Evolutionary conservation across 2,888 invertebrate species (phyloP).

Genomic region (Drosophila multiciliata): DNA sequence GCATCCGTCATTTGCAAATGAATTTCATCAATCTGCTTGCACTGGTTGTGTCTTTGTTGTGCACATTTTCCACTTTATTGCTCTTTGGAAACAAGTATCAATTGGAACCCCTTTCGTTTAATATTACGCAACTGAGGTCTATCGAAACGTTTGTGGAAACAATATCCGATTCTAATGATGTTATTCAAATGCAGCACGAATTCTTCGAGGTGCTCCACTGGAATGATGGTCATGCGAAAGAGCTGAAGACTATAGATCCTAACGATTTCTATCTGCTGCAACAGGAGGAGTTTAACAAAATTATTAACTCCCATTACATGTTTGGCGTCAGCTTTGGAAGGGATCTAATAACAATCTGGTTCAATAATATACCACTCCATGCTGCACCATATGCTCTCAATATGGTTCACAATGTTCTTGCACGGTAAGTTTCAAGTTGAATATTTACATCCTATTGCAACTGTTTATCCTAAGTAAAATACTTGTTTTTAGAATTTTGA

Average conservation of each 20-base stretch:
- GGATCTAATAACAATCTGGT: slow-evolving; percentile 60
- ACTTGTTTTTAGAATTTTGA: no score
- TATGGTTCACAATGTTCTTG: slow-evolving; percentile 67
- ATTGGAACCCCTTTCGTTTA: slow-evolving; percentile 45
- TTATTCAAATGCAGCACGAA: slow-evolving; percentile 31
- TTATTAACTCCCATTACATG: slow-evolving; percentile 45
- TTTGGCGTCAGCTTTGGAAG: slow-evolving; percentile 58
- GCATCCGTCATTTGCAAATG: slow-evolving; percentile 26
- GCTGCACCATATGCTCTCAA: slow-evolving; percentile 64
- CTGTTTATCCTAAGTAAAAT: neutral
- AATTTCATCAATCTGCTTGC: slow-evolving; percentile 23
- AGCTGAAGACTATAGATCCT: neutral
- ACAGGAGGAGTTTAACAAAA: slow-evolving; percentile 20
- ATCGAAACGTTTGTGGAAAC: slow-evolving; percentile 57
- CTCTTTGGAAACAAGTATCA: slow-evolving; percentile 47
- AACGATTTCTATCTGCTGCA: slow-evolving; percentile 35
- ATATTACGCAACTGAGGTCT: slow-evolving; percentile 44
- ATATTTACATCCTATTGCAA: neutral
- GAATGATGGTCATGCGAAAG: slow-evolving; percentile 54
- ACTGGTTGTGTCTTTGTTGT: slow-evolving; percentile 21
- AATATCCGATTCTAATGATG: neutral
- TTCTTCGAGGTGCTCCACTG: slow-evolving; percentile 60
- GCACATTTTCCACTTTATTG: slow-evolving; percentile 40
- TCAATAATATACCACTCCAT: slow-evolving; percentile 68
- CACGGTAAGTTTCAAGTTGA: slow-evolving; percentile 41